Percentiles rank a stretch among this genome's conserved stretches.
These are phyloP conservation scores for Acholoe squamosa DNA, from an alignment of 2,888 invertebrate species.

Conservation along the genomic window DNA sequence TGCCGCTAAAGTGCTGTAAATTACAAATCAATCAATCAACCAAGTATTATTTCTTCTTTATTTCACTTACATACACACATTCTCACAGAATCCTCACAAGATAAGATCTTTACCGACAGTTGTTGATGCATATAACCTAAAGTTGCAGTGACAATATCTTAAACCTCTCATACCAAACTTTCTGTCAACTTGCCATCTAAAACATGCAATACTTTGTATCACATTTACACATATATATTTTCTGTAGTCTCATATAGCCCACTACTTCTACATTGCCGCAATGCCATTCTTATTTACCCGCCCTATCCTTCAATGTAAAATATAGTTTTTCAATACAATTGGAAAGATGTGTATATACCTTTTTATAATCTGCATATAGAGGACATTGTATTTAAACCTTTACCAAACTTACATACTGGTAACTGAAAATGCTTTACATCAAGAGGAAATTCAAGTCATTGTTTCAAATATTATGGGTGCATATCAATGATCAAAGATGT, in stretches of 20 bases:
- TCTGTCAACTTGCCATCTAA: background rate
- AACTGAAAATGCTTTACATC: no score
- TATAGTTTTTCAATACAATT: background rate
- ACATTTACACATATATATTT: background rate
- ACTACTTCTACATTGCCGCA: no score
- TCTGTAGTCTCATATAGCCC: background rate
- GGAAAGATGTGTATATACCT: background rate
- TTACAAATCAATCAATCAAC: no score
- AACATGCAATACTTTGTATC: slow-evolving; percentile 15
- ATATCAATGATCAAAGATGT: no score
- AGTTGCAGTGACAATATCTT: background rate
- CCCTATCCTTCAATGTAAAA: no score
- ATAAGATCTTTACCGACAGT: background rate
- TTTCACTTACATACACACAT: slow-evolving; percentile 43
- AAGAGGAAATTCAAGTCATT: no score
- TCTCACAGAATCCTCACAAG: background rate
- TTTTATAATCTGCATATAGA: background rate
- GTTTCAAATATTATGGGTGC: no score
- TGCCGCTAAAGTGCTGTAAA: no score
- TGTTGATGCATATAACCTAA: background rate
- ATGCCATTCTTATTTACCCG: no score
- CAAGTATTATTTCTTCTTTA: no score
- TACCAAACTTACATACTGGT: background rate
- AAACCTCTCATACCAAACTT: background rate
- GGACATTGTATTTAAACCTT: background rate